Conservation (phyloP, 1,140 invertebrate species). For the Campoletis sonorensis region DNA sequence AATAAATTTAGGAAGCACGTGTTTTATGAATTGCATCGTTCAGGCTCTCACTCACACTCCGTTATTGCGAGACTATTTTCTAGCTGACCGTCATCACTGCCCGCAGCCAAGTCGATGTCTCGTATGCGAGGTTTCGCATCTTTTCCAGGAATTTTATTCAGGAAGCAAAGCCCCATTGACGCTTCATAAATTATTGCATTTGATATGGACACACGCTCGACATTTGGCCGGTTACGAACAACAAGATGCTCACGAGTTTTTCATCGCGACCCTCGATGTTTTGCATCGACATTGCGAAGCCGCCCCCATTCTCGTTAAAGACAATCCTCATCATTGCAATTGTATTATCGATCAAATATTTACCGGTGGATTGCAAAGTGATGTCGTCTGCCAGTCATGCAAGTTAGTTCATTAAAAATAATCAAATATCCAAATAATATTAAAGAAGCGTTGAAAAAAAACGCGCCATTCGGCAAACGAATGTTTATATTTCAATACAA, state of each 20-base stretch:
- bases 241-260: constrained; percentile 99
- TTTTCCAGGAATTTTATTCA: constrained; percentile 96
- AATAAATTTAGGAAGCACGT: constrained; percentile 98
- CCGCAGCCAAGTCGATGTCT: constrained; percentile 86
- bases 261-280: constrained; percentile 95
- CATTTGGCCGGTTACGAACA: constrained; percentile 98
- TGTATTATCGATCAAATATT: constrained; percentile 99
- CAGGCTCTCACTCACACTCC: constrained; percentile 97
- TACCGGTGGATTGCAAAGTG: constrained; percentile 96
- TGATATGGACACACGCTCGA: constrained; percentile 97
- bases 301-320: constrained; percentile 74
- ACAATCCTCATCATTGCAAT: constrained; percentile 87
- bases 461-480: background rate
- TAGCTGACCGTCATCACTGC: constrained; percentile 94
- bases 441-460: background rate
- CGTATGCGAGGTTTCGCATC: constrained; percentile 93
- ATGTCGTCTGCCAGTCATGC: constrained; percentile 97
- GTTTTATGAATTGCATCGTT: constrained; percentile 99
- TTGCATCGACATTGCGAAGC: constrained; percentile 88
- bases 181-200: constrained; percentile 91
- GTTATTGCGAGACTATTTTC: constrained; percentile 95
- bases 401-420: constrained; percentile 79
- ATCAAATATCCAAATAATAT: background rate
- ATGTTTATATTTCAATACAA: too few species aligned
- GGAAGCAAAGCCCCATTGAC: constrained; percentile 92